phyloP scores from a whole-genome alignment of 2,113 vertebrate species.

The Columba livia region DNA sequence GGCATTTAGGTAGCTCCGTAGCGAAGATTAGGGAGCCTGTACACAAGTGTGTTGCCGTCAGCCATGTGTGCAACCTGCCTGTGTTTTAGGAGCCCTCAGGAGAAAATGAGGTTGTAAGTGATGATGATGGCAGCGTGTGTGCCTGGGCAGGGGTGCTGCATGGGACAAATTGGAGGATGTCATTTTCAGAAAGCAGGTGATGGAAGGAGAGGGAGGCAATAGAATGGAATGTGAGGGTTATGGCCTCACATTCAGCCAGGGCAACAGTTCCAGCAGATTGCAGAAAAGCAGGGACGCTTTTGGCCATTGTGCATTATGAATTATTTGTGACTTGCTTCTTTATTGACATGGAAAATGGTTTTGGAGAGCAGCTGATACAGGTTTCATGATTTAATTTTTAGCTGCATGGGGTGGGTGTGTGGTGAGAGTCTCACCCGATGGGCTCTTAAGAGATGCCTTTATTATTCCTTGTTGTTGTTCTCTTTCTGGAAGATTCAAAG shows the following conservation, averaged over 20 bases:
- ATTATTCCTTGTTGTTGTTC: not conserved
- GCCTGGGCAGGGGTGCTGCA: not conserved
- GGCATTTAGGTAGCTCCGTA: accelerated
- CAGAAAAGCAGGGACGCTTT: not conserved
- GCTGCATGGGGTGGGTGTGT: not conserved
- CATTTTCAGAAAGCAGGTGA: not conserved
- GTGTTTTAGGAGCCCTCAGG: not conserved
- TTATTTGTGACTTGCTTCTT: not conserved
- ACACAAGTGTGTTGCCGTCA: not conserved
- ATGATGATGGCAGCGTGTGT: accelerated
- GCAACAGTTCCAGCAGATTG: not conserved
- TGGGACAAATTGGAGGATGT: not conserved
- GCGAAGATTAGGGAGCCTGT: accelerated
- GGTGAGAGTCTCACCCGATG: not conserved
- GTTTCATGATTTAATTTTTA: not conserved
- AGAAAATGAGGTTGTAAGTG: accelerated
- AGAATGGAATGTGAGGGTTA: accelerated
- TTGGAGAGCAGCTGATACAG: not conserved
- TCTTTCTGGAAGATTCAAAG: not conserved
- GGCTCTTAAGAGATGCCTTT: not conserved
- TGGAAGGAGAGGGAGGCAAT: not conserved
- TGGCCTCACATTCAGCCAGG: not conserved
- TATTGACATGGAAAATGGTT: not conserved
- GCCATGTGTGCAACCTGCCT: accelerated
- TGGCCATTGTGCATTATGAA: accelerated